Conservation (phyloP, 2,797 vertebrate species). For the Crocodylus rhombifer region DNA sequence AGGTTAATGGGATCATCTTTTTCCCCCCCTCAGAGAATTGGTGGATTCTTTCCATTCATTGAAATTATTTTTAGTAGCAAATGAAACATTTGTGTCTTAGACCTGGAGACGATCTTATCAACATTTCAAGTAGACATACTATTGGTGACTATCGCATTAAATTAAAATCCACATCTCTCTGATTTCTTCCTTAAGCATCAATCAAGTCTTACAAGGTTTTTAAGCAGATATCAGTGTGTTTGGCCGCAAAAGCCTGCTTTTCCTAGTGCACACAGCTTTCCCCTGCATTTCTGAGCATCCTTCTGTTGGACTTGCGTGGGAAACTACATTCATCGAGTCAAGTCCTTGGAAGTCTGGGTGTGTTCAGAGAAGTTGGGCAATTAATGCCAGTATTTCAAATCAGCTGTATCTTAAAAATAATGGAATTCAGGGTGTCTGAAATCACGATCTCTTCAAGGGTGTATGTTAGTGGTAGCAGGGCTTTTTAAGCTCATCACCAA, state of each 20-base stretch:
- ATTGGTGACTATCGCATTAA: neutral
- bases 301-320: neutral
- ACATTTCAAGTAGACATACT: neutral
- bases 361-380: neutral
- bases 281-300: fast-evolving
- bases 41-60: conserved; percentile 38
- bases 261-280: fast-evolving
- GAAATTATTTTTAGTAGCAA: conserved; percentile 64
- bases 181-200: neutral
- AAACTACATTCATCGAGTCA: fast-evolving
- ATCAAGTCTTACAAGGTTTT: neutral
- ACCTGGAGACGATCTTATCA: conserved; percentile 1
- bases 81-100: conserved; percentile 25
- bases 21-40: conserved; percentile 57
- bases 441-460: fast-evolving
- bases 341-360: neutral
- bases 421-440: fast-evolving
- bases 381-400: neutral
- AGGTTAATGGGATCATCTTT: conserved; percentile 72
- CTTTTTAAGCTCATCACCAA: neutral
- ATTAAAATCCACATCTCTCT: fast-evolving
- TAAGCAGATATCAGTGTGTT: fast-evolving
- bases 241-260: neutral
- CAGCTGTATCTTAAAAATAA: neutral
- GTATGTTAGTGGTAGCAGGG: neutral